These are phyloP conservation scores for Diplodus sargus DNA, from an alignment of 2,797 vertebrate species.

Conservation along the genomic window DNA sequence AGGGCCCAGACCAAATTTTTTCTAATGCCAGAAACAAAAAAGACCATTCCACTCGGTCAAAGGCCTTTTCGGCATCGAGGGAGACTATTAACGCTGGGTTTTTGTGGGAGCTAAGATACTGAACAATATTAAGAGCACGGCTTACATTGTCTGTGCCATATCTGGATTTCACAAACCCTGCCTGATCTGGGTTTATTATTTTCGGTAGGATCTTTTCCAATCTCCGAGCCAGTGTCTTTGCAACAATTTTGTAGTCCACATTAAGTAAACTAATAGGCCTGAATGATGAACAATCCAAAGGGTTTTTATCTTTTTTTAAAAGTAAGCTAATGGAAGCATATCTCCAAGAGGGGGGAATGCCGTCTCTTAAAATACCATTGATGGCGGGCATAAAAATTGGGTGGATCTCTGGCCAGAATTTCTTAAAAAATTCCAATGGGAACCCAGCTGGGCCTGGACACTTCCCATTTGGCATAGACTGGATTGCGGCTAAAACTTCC, in stretches of 20 bases:
- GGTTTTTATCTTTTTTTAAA: not conserved
- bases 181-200: too few species aligned
- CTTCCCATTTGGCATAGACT: not conserved
- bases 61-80: too few species aligned
- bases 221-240: not conserved
- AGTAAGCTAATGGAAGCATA: not conserved
- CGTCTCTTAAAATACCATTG: not conserved
- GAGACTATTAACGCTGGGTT: too few species aligned
- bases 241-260: not conserved
- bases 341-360: not conserved
- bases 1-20: too few species aligned
- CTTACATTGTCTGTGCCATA: too few species aligned
- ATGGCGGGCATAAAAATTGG: too few species aligned
- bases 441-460: not conserved
- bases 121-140: too few species aligned
- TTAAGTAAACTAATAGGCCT: not conserved
- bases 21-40: too few species aligned
- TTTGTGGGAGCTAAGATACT: too few species aligned
- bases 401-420: slow-evolving; percentile 5
- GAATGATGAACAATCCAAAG: not conserved
- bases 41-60: too few species aligned
- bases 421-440: not conserved
- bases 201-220: too few species aligned
- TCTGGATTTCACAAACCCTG: too few species aligned
- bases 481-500: not conserved